Percentiles rank a stretch among this genome's conserved stretches.
phyloP scores from a whole-genome alignment of 2,797 vertebrate genomes.

The Prunella strophiata region DNA sequence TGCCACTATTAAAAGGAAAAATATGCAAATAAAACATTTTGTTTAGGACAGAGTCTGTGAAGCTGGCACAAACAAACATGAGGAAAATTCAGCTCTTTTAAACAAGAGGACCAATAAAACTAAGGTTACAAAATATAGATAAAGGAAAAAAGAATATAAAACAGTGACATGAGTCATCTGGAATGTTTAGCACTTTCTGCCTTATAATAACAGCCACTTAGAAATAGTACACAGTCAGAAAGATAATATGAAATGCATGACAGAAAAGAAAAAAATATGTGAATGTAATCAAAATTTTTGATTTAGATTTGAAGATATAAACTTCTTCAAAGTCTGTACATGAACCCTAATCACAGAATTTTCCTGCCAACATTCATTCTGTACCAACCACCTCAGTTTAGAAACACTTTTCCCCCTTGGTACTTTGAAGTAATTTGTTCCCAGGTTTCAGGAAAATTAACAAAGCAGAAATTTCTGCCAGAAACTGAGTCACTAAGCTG shows the following conservation, averaged over 20 bases:
- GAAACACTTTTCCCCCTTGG: not conserved
- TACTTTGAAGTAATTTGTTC: not conserved
- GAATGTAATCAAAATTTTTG: not conserved
- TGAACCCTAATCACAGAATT: not conserved
- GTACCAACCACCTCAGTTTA: not conserved
- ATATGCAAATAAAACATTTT: not conserved
- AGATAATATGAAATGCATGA: not conserved
- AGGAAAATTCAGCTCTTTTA: not conserved
- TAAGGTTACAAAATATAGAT: not conserved
- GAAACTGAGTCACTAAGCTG: conserved; percentile 11
- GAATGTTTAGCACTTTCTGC: not conserved
- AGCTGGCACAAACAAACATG: not conserved
- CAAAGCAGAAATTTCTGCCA: conserved; percentile 15
- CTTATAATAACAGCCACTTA: not conserved
- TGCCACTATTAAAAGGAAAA: not conserved
- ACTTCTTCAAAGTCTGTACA: not conserved
- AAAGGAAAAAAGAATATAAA: not conserved
- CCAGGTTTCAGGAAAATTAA: conserved; percentile 5
- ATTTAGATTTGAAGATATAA: not conserved
- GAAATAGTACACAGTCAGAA: not conserved
- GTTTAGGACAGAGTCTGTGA: not conserved
- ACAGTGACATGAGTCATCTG: not conserved
- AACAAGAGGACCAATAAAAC: not conserved
- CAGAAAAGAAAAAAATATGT: not conserved
- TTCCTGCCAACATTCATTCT: not conserved